phyloP scores from a whole-genome alignment of 1,140 invertebrate species.

The Drosophila chauvacae region DNA sequence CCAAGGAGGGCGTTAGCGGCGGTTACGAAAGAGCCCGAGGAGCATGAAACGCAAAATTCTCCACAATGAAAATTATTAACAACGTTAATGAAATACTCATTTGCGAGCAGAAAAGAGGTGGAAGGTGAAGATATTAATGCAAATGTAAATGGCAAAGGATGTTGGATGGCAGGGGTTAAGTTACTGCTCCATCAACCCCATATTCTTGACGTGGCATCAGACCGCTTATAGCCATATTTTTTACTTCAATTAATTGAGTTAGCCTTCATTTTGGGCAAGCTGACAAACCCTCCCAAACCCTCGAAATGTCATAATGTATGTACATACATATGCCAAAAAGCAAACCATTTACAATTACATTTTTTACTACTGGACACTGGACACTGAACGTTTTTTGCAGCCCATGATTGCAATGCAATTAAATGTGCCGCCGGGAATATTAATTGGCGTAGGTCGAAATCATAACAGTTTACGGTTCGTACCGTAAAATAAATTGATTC shows the following conservation, averaged over 20 bases:
- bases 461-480: background rate
- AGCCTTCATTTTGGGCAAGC: background rate
- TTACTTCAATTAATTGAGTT: slow-evolving; percentile 46
- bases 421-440: slow-evolving; percentile 17
- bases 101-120: slow-evolving; percentile 18
- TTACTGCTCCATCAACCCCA: background rate
- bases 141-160: slow-evolving; percentile 66
- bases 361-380: background rate
- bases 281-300: background rate
- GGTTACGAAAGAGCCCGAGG: slow-evolving; percentile 6
- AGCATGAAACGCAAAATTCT: slow-evolving; percentile 56
- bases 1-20: slow-evolving; percentile 1
- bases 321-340: slow-evolving; percentile 26
- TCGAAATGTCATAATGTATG: slow-evolving; percentile 15
- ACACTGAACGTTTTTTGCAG: background rate
- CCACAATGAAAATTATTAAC: slow-evolving; percentile 73
- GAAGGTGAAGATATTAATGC: slow-evolving; percentile 54
- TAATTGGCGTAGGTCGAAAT: background rate
- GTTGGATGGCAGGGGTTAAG: background rate
- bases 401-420: slow-evolving; percentile 45
- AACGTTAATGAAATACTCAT: slow-evolving; percentile 77
- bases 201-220: background rate
- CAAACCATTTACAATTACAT: slow-evolving; percentile 20
- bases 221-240: background rate
- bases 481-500: background rate